phyloP scores from a whole-genome alignment of 2,888 invertebrate species.

The Melinaea menophilus region DNA sequence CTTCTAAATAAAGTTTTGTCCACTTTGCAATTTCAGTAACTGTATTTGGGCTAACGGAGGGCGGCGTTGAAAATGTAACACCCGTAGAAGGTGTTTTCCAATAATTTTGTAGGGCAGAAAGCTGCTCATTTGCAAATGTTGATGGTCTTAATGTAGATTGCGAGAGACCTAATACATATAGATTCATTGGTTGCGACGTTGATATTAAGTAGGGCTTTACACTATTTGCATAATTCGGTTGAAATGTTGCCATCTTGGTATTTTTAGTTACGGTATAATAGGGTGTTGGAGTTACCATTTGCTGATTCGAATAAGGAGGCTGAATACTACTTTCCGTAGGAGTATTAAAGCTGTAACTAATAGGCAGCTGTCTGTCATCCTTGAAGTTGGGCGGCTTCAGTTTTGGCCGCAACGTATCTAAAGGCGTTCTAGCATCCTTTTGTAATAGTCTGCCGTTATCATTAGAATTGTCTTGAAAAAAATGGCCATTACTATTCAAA shows the following conservation, averaged over 20 bases:
- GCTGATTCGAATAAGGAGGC: constrained; percentile 48
- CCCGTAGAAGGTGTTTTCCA: constrained; percentile 58
- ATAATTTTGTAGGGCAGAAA: constrained; percentile 57
- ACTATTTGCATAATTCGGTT: constrained; percentile 43
- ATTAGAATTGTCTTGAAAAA: constrained; percentile 35
- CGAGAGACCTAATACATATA: constrained; percentile 38
- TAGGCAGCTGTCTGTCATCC: constrained; percentile 67
- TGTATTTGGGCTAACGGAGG: constrained; percentile 47
- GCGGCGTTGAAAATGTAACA: constrained; percentile 41
- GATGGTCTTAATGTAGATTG: constrained; percentile 61
- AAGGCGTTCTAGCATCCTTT: constrained; percentile 42
- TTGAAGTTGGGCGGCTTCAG: constrained; percentile 68
- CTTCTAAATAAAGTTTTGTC: constrained; percentile 51
- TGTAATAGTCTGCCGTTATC: constrained; percentile 33
- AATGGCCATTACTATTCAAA: constrained; percentile 34
- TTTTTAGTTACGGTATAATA: constrained; percentile 52
- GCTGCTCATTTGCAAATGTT: constrained; percentile 58
- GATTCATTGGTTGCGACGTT: constrained; percentile 46
- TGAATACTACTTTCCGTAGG: constrained; percentile 41
- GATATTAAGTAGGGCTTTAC: constrained; percentile 52
- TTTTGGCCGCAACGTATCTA: constrained; percentile 52
- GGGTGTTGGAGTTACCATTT: constrained; percentile 49
- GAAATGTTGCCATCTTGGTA: constrained; percentile 46
- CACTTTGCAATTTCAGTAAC: constrained; percentile 46
- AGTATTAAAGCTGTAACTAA: constrained; percentile 60